A percentile compares a stretch with the other conserved stretches of the same genome.
Conservation (phyloP, 2,888 invertebrate genomes). For the Drosophila emarginata region DNA sequence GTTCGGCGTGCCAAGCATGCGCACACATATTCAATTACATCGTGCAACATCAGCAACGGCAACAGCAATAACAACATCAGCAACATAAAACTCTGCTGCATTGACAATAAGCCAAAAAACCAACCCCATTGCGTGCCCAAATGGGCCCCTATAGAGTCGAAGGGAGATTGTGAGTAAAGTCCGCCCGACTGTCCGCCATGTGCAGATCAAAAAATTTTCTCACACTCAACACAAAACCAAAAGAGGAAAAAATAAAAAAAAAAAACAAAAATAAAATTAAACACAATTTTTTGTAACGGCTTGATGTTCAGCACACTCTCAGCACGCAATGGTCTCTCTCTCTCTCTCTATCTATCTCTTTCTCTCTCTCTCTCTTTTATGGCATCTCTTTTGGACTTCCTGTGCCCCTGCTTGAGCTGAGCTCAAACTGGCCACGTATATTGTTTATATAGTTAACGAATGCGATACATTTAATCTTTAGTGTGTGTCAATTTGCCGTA, state of each 20-base stretch:
- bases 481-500: conserved; percentile 79
- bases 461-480: conserved; percentile 80
- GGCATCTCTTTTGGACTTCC: conserved; percentile 10
- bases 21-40: conserved; percentile 72
- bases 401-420: conserved; percentile 27
- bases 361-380: conserved; percentile 3
- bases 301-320: conserved; percentile 72
- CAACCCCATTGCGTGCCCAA: conserved; percentile 61
- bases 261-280: background rate
- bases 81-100: conserved; percentile 36
- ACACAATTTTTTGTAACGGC: conserved; percentile 66
- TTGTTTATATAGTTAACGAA: conserved; percentile 79
- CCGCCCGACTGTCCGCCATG: conserved; percentile 63
- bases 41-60: conserved; percentile 39
- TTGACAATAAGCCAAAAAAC: conserved; percentile 69
- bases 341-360: conserved; percentile 26
- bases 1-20: conserved; percentile 64
- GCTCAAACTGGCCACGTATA: conserved; percentile 72
- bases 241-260: background rate
- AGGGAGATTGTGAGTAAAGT: conserved; percentile 6
- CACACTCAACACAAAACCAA: conserved; percentile 74
- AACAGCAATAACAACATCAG: conserved; percentile 14
- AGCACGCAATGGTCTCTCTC: conserved; percentile 59
- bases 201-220: conserved; percentile 81
- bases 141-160: conserved; percentile 55